Evolutionary conservation across 2,888 invertebrate species (phyloP).

Genomic region (Nomada ferruginata): DNA sequence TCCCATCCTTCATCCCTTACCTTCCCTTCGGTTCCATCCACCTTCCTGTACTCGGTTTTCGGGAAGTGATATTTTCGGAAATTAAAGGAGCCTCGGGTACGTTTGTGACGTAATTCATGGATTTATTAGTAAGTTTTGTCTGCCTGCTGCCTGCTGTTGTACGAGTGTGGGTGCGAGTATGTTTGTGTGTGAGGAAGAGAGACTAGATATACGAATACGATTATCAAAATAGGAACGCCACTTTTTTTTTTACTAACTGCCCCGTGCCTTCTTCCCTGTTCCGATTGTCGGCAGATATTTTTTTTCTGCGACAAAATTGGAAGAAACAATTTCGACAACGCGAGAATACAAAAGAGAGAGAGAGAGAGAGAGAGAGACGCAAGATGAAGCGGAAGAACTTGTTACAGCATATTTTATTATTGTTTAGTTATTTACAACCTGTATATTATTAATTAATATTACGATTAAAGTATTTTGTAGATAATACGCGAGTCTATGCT

Average conservation of each 20-base stretch:
- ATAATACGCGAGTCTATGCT: slow-evolving; percentile 72
- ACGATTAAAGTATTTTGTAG: slow-evolving; percentile 84
- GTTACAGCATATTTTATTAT: slow-evolving; percentile 84
- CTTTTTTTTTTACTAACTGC: slow-evolving; percentile 63
- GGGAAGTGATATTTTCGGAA: slow-evolving; percentile 24
- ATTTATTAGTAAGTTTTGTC: slow-evolving; percentile 8
- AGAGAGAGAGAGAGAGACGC: slow-evolving; percentile 40
- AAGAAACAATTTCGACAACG: slow-evolving; percentile 46
- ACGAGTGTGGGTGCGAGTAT: background rate
- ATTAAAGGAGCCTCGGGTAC: slow-evolving; percentile 5
- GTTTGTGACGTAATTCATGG: slow-evolving; percentile 21
- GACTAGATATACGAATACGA: slow-evolving; percentile 30
- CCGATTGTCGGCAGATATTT: slow-evolving; percentile 52
- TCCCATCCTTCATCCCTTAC: background rate
- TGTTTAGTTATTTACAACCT: slow-evolving; percentile 84
- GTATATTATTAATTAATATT: slow-evolving; percentile 84
- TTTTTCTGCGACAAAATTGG: slow-evolving; percentile 31
- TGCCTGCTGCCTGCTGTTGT: background rate
- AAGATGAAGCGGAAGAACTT: slow-evolving; percentile 74
- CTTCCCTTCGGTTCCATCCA: slow-evolving; percentile 5
- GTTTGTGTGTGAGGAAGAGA: background rate
- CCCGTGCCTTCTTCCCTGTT: slow-evolving; percentile 79
- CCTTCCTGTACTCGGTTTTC: background rate
- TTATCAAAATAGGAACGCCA: slow-evolving; percentile 52
- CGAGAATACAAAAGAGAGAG: slow-evolving; percentile 29